A percentile compares a stretch with the other conserved stretches of the same genome.
These are phyloP conservation scores for Tinamus guttatus DNA, from an alignment of 2,113 vertebrate genomes.

Conservation along the genomic window DNA sequence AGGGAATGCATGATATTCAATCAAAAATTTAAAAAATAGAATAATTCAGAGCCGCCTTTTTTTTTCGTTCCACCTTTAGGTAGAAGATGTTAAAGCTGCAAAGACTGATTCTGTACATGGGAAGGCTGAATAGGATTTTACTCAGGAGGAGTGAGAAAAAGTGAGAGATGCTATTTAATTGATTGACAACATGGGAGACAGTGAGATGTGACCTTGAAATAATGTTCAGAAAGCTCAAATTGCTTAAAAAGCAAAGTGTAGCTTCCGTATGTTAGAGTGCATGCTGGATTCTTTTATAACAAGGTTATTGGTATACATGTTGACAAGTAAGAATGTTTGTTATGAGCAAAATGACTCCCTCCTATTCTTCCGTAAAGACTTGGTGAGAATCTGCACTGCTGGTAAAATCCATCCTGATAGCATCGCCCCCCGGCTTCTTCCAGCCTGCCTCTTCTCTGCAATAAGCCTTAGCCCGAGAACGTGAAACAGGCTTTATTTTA, in stretches of 20 bases:
- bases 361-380: neutral
- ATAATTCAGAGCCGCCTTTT: neutral
- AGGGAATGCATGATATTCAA: neutral
- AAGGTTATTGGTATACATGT: neutral
- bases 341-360: neutral
- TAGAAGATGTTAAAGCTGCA: neutral
- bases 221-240: conserved; percentile 10
- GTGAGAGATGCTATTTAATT: neutral
- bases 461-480: neutral
- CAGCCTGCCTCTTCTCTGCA: neutral
- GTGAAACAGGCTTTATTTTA: neutral
- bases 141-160: neutral
- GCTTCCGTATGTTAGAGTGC: neutral
- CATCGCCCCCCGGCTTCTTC: neutral
- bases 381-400: neutral
- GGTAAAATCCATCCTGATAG: neutral
- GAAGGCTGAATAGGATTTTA: neutral
- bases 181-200: neutral
- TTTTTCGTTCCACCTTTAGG: neutral
- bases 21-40: neutral
- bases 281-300: neutral
- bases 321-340: neutral
- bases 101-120: neutral
- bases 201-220: conserved; percentile 60
- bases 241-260: conserved; percentile 2